Percentiles rank a stretch among this genome's conserved stretches.
Evolutionary conservation across 2,113 vertebrate genomes (phyloP).

Genomic region (Rhipidura dahli): DNA sequence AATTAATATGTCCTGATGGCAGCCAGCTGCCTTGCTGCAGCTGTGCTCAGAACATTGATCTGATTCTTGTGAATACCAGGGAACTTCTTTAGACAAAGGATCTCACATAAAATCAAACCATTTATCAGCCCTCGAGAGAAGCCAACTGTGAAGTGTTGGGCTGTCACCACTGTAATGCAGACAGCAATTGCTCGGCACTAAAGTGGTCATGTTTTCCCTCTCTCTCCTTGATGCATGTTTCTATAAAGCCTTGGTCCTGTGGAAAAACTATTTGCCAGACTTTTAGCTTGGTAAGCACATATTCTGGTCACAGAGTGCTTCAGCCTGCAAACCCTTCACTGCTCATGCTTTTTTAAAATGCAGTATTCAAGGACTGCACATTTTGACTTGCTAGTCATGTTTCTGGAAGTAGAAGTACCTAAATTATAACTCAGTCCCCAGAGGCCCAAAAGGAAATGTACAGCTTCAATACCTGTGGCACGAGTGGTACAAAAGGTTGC

Average conservation of each 20-base stretch:
- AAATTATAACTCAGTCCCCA: not conserved
- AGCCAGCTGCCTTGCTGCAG: constrained; percentile 18
- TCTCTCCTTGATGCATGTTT: not conserved
- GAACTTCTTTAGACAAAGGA: not conserved
- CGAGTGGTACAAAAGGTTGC: not conserved
- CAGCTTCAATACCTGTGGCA: not conserved
- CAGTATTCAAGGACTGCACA: not conserved
- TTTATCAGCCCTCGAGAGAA: not conserved
- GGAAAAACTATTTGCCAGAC: not conserved
- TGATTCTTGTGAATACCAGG: not conserved
- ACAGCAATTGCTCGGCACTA: not conserved
- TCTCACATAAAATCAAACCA: not conserved
- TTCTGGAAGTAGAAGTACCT: not conserved
- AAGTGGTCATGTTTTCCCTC: not conserved
- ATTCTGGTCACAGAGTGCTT: not conserved
- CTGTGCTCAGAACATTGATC: not conserved
- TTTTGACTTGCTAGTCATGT: not conserved
- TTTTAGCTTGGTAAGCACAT: not conserved
- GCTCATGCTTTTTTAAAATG: not conserved
- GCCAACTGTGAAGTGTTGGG: not conserved
- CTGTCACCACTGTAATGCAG: not conserved
- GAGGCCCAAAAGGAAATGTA: not conserved
- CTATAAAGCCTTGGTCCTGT: not conserved
- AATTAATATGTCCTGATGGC: not conserved
- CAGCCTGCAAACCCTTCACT: not conserved